These are phyloP conservation scores for Ylistrum balloti DNA, from an alignment of 1,140 invertebrate genomes.

Conservation along the genomic window DNA sequence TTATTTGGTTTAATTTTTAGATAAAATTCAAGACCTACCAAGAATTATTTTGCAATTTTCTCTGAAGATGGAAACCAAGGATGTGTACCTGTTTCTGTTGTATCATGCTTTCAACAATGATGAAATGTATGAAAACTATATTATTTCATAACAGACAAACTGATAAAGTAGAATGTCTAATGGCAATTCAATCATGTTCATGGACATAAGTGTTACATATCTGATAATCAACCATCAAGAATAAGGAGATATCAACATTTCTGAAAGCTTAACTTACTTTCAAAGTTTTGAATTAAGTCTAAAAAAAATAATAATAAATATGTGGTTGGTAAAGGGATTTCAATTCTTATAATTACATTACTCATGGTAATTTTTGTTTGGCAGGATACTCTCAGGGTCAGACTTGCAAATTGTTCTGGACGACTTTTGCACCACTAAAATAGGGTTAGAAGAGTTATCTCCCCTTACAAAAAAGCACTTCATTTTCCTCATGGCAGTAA, in stretches of 20 bases:
- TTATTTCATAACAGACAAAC: not conserved
- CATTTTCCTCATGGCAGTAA: constrained; percentile 56
- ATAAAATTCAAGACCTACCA: constrained; percentile 41
- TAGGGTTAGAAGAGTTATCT: constrained; percentile 48
- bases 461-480: constrained; percentile 49
- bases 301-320: too few relatives aligned
- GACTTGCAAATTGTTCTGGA: constrained; percentile 44
- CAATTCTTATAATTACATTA: too few relatives aligned
- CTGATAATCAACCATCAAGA: too few relatives aligned
- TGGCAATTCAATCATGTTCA: too few relatives aligned
- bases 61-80: constrained; percentile 40
- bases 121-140: constrained; percentile 49
- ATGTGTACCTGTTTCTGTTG: constrained; percentile 52
- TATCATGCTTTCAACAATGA: constrained; percentile 55
- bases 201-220: too few relatives aligned
- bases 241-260: too few relatives aligned
- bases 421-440: not conserved
- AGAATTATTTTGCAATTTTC: constrained; percentile 22
- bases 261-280: too few relatives aligned
- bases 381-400: constrained; percentile 17
- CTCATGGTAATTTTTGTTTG: not conserved
- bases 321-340: too few relatives aligned
- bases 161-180: too few relatives aligned
- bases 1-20: constrained; percentile 42
- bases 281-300: too few relatives aligned